Conservation (phyloP, 2,797 vertebrate genomes). For the Amphiprion clarkii region DNA sequence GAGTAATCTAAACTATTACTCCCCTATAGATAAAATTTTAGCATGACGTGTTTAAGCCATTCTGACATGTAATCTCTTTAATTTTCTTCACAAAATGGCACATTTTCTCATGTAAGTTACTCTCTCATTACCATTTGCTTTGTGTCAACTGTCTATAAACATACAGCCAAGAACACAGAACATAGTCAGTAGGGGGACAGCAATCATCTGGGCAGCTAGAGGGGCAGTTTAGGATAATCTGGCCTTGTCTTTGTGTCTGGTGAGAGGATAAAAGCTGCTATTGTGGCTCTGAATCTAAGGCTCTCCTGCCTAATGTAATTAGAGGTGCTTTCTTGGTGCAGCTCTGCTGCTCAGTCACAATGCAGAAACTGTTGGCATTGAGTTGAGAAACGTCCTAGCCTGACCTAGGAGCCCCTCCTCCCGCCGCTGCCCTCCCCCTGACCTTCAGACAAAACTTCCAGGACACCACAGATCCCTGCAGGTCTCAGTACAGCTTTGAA, state of each 20-base stretch:
- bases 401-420: constrained; percentile 51
- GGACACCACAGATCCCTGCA: constrained; percentile 34
- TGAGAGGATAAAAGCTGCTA: constrained; percentile 38
- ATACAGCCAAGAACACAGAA: neutral
- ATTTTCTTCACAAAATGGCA: too few species aligned
- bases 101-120: too few species aligned
- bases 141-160: neutral
- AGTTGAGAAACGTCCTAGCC: constrained; percentile 53
- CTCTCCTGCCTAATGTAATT: constrained; percentile 49
- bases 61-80: too few species aligned
- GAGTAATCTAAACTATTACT: too few species aligned
- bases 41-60: too few species aligned
- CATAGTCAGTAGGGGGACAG: constrained; percentile 4
- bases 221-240: constrained; percentile 31
- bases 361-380: constrained; percentile 52
- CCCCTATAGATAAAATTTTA: too few species aligned
- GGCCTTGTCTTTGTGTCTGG: constrained; percentile 26
- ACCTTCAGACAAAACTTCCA: constrained; percentile 51
- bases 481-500: constrained; percentile 50
- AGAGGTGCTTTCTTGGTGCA: constrained; percentile 42
- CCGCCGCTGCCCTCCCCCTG: constrained; percentile 50
- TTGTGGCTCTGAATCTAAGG: constrained; percentile 25
- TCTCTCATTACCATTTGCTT: neutral
- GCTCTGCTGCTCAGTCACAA: constrained; percentile 34
- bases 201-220: constrained; percentile 2